These are phyloP conservation scores for Willowsia nigromaculata DNA, from an alignment of 2,888 invertebrate species.

Conservation along the genomic window DNA sequence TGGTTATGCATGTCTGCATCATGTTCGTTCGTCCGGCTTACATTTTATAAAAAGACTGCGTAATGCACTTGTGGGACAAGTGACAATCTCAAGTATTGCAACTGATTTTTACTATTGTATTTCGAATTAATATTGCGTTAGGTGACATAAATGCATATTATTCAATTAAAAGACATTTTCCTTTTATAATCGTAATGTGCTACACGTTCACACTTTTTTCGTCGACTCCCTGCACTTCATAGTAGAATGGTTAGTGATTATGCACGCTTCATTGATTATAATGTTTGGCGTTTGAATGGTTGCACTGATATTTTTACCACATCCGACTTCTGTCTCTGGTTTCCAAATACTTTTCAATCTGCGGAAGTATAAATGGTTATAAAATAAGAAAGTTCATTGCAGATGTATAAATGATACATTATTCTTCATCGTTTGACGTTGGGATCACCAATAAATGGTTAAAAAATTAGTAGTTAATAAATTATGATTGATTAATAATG, in stretches of 20 bases:
- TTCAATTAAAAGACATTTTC: not conserved
- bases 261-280: slow-evolving; percentile 3
- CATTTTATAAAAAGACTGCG: not conserved
- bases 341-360: not conserved
- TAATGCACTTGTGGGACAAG: not conserved
- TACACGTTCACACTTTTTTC: not conserved
- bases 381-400: not conserved
- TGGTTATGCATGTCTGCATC: not conserved
- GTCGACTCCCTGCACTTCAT: not conserved
- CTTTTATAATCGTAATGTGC: not conserved
- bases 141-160: not conserved
- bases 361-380: not conserved
- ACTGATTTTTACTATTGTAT: not conserved
- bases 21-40: not conserved
- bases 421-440: too few species aligned
- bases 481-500: not conserved
- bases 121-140: not conserved
- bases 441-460: too few species aligned
- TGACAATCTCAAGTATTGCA: not conserved
- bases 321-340: not conserved
- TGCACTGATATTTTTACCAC: not conserved
- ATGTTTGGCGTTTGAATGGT: not conserved
- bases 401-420: not conserved
- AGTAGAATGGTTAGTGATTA: not conserved
- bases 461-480: not conserved